A percentile compares a stretch with the other conserved stretches of the same genome.
These are phyloP conservation scores for Gymnoscopelus microlampas DNA, from an alignment of 2,797 vertebrate species.

Conservation along the genomic window DNA sequence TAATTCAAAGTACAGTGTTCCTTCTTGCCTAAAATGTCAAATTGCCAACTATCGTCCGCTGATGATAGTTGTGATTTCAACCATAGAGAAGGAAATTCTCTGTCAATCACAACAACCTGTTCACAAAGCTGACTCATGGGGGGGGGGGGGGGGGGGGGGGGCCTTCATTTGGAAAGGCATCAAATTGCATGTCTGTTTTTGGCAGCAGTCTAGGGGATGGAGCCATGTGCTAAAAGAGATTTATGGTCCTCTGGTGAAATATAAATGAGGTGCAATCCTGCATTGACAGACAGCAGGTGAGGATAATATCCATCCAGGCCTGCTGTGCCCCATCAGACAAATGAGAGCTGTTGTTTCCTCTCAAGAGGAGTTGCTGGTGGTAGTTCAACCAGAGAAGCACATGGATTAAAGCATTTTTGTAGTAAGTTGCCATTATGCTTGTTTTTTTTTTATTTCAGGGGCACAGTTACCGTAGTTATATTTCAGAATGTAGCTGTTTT, in stretches of 20 bases:
- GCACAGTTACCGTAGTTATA: too few relatives aligned
- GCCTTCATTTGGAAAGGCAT: conserved; percentile 14
- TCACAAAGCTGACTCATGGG: conserved; percentile 10
- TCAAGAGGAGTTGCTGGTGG: conserved; percentile 9
- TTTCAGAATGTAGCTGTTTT: too few relatives aligned
- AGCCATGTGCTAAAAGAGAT: conserved; percentile 32
- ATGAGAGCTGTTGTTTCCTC: conserved; percentile 29
- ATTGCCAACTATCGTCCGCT: conserved; percentile 1
- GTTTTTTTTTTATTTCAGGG: not conserved
- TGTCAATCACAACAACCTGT: conserved; percentile 26
- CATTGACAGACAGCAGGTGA: conserved; percentile 42
- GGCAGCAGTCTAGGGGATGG: conserved; percentile 26
- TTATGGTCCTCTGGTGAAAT: conserved; percentile 59
- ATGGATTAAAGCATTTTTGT: conserved; percentile 1
- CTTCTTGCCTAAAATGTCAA: too few relatives aligned
- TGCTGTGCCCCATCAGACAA: conserved; percentile 36
- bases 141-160: conserved; percentile 7
- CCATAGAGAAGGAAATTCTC: not conserved
- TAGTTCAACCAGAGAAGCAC: conserved; percentile 7
- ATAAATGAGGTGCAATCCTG: conserved; percentile 53
- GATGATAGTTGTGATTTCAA: conserved; percentile 6
- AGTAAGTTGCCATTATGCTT: not conserved
- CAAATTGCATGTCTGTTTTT: conserved; percentile 31
- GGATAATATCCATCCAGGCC: conserved; percentile 26
- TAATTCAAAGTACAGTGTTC: too few relatives aligned